A percentile compares a stretch with the other conserved stretches of the same genome.
Conservation (phyloP, 2,888 invertebrate species). For the Pyrochroa serraticornis region DNA sequence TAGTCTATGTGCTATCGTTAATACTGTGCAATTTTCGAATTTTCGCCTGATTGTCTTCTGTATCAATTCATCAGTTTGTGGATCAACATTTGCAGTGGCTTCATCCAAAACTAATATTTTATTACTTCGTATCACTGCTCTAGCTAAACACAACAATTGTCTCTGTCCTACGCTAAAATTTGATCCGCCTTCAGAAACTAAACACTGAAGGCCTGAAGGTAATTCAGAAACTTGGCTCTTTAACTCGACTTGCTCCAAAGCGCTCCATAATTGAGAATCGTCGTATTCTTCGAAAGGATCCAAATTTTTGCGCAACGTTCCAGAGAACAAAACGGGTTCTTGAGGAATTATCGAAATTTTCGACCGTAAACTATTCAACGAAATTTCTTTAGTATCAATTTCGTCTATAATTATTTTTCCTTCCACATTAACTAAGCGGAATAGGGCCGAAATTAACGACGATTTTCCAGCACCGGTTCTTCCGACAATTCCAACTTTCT, state of each 20-base stretch:
- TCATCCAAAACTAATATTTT: conserved; percentile 62
- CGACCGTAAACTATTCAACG: conserved; percentile 60
- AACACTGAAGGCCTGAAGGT: conserved; percentile 71
- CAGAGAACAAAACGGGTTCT: conserved; percentile 77
- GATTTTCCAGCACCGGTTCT: conserved; percentile 84
- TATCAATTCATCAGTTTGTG: conserved; percentile 59
- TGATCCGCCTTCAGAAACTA: conserved; percentile 47
- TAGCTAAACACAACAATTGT: conserved; percentile 62
- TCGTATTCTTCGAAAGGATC: conserved; percentile 83
- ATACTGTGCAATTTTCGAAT: conserved; percentile 62
- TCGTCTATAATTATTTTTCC: conserved; percentile 69
- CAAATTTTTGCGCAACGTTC: conserved; percentile 85
- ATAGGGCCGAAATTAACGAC: conserved; percentile 72
- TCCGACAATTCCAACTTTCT: conserved; percentile 83
- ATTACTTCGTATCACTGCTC: conserved; percentile 60
- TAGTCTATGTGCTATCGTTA: conserved; percentile 56
- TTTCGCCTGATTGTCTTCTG: conserved; percentile 61
- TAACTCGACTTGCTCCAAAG: conserved; percentile 78
- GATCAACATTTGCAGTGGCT: conserved; percentile 63
- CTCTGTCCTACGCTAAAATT: conserved; percentile 62
- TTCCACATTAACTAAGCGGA: conserved; percentile 65
- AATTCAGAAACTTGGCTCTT: conserved; percentile 70
- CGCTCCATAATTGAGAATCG: conserved; percentile 82
- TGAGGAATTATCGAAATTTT: conserved; percentile 66
- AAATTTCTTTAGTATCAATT: conserved; percentile 62